These are phyloP conservation scores for Pollenia labialis DNA, from an alignment of 2,888 invertebrate genomes.

Conservation along the genomic window DNA sequence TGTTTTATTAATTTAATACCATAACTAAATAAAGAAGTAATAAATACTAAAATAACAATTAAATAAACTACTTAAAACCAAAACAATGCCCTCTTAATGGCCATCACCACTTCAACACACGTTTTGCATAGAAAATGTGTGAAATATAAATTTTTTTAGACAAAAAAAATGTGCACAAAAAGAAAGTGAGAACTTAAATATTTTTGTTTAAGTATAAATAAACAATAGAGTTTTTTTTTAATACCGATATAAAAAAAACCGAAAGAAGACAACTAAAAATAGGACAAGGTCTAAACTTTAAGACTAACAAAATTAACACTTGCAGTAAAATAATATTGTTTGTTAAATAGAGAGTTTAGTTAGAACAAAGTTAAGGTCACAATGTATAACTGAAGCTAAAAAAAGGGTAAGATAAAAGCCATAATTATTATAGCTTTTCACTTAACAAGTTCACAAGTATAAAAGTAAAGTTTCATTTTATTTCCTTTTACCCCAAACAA, in stretches of 20 bases:
- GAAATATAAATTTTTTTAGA: neutral
- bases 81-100: conserved; percentile 12
- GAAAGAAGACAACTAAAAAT: conserved; percentile 39
- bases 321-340: conserved; percentile 37
- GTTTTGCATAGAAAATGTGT: neutral
- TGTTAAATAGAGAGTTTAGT: neutral
- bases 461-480: conserved; percentile 9
- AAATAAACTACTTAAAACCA: neutral
- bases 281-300: conserved; percentile 67
- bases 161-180: conserved; percentile 21
- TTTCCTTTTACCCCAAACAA: neutral
- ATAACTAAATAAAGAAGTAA: too few species aligned
- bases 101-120: neutral
- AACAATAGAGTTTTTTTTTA: neutral
- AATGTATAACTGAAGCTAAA: neutral
- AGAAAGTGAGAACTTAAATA: conserved; percentile 20
- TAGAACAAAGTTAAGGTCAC: conserved; percentile 42
- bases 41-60: neutral
- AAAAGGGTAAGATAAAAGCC: neutral
- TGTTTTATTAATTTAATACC: too few species aligned
- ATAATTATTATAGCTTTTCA: neutral
- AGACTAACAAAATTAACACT: conserved; percentile 67
- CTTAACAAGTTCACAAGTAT: neutral
- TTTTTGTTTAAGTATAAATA: conserved; percentile 1
- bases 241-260: neutral